Evolutionary conservation across 2,888 invertebrate species (phyloP).

Genomic region (Ophion ventricosus): DNA sequence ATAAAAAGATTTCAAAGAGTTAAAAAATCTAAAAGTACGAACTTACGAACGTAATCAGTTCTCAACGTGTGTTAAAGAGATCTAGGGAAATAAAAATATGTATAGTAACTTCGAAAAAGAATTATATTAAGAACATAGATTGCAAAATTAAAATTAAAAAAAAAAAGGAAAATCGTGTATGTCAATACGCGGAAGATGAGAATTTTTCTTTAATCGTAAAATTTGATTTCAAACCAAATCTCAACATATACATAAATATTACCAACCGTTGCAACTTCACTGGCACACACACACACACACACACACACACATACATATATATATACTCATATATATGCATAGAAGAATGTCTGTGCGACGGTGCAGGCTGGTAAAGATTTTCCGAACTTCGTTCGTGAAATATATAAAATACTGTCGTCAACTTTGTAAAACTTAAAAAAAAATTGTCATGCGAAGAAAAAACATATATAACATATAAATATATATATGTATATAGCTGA

Average conservation of each 20-base stretch:
- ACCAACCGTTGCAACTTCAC: conserved; percentile 52
- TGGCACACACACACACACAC: conserved; percentile 20
- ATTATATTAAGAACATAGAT: conserved; percentile 67
- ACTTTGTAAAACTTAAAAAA: conserved; percentile 73
- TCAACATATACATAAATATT: conserved; percentile 59
- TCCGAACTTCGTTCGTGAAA: conserved; percentile 75
- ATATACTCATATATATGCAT: conserved; percentile 36
- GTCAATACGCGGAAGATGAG: conserved; percentile 56
- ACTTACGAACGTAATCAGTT: conserved; percentile 76
- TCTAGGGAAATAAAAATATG: conserved; percentile 76
- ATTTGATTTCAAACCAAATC: conserved; percentile 48
- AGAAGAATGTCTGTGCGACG: conserved; percentile 57
- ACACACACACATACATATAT: conserved; percentile 33
- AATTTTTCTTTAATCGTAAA: conserved; percentile 37
- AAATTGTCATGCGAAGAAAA: conserved; percentile 60
- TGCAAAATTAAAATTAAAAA: conserved; percentile 63
- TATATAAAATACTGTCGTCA: conserved; percentile 77
- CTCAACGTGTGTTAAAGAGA: conserved; percentile 77
- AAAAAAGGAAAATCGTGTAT: conserved; percentile 66
- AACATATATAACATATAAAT: conserved; percentile 44
- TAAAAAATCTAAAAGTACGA: conserved; percentile 68
- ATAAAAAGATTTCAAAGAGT: conserved; percentile 47
- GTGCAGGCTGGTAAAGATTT: conserved; percentile 61
- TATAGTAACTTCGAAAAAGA: conserved; percentile 66
- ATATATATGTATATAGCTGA: conserved; percentile 42